Evolutionary conservation across 2,113 vertebrate genomes (phyloP).

Genomic region (Columba janthina): DNA sequence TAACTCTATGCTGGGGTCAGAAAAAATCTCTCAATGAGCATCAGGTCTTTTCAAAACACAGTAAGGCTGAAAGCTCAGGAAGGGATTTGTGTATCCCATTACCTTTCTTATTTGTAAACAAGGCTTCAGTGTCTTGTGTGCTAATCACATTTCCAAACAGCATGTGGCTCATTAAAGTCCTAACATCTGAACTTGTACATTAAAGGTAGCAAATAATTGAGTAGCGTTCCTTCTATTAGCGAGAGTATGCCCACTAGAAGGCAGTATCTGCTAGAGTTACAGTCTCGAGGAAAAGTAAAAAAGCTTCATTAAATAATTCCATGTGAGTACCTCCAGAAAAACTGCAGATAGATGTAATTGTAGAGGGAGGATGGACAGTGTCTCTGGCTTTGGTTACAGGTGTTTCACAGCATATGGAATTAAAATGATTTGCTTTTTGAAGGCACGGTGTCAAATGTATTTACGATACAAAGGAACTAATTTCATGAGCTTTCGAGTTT

Average conservation of each 20-base stretch:
- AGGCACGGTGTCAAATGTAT: not conserved
- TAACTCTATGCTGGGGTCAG: not conserved
- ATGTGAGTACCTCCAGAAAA: not conserved
- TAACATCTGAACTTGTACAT: not conserved
- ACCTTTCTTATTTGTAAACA: not conserved
- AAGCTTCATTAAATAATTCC: not conserved
- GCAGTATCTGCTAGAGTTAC: constrained; percentile 18
- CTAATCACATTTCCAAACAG: not conserved
- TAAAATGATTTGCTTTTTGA: not conserved
- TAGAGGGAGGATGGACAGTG: not conserved
- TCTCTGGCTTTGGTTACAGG: not conserved
- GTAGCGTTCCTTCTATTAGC: not conserved
- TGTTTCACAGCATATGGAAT: not conserved
- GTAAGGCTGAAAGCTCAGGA: not conserved
- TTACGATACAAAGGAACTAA: not conserved
- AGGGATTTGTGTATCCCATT: not conserved
- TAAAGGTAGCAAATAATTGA: not conserved
- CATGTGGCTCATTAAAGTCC: not conserved
- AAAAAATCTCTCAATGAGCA: not conserved
- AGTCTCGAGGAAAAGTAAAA: not conserved
- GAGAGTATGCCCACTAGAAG: constrained; percentile 53
- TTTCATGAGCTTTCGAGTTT: not conserved
- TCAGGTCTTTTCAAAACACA: not conserved
- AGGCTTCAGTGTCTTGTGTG: not conserved
- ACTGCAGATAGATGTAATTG: accelerated